Evolutionary conservation across 1,140 invertebrate species (phyloP).

Genomic region (Papilio machaon): DNA sequence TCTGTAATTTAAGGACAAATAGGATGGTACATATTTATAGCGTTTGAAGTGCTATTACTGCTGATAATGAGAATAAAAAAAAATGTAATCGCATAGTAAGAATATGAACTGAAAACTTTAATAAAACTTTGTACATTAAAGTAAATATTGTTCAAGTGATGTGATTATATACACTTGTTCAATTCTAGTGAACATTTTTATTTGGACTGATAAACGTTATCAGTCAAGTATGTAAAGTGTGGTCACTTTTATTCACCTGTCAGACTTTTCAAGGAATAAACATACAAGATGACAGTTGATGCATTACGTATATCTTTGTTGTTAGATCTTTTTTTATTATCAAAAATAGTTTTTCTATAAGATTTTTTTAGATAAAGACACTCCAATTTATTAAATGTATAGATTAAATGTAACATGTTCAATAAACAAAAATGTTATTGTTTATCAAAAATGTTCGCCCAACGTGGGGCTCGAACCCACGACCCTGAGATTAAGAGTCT

Average conservation of each 20-base stretch:
- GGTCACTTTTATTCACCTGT: neutral
- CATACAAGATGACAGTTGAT: neutral
- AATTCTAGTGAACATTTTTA: neutral
- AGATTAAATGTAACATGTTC: conserved; percentile 20
- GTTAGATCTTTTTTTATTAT: neutral
- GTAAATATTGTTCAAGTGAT: conserved; percentile 9
- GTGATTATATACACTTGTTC: neutral
- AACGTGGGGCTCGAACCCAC: conserved; percentile 86
- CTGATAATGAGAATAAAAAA: no score
- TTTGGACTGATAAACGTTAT: neutral
- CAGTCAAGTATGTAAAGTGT: neutral
- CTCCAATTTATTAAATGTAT: no score
- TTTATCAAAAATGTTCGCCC: conserved; percentile 80
- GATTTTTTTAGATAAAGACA: no score
- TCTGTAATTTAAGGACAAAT: neutral
- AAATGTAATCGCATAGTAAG: neutral
- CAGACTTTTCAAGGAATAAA: neutral
- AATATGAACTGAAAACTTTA: neutral
- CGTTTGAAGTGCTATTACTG: neutral
- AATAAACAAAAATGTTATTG: conserved; percentile 6
- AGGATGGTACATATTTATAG: neutral
- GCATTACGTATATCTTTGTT: neutral
- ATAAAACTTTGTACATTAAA: neutral
- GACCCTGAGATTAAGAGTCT: conserved; percentile 10
- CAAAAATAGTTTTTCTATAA: no score